Evolutionary conservation across 2,888 invertebrate species (phyloP), one percentile per base, ranked within the genome.

Genomic region (Odontocerum albicorne): DNA sequence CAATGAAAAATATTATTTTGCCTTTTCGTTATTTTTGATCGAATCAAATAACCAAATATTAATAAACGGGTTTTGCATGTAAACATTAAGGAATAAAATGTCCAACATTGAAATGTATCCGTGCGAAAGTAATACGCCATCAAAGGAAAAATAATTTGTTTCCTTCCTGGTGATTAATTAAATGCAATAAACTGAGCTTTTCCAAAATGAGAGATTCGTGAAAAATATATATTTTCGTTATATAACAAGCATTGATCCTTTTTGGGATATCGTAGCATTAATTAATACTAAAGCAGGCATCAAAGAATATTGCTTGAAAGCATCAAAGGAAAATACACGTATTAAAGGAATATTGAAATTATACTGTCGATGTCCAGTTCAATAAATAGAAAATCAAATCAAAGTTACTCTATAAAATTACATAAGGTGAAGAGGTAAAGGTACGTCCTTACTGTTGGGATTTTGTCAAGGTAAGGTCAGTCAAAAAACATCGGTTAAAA

Each of bases 21-120:
- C n/a, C n/a, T n/a, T n/a, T n/a, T n/a, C n/a, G n/a, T n/a, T n/a
- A n/a, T n/a, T n/a, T n/a, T n/a, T n/a, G n/a, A n/a, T n/a, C n/a
- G n/a, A n/a, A n/a, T n/a, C n/a, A n/a, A n/a, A n/a, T n/a, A n/a
- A n/a, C n/a, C n/a, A n/a, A n/a, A n/a, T n/a, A n/a, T n/a, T n/a
- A n/a, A n/a, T n/a, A n/a, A 21, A 12, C 12, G 8, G 35, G 10
- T 12, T n/a, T 10, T 6, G 22, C 20, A 12, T 6, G 22, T 13
- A 42, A 21, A 43, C 31, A 43, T 43, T 43, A 8, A n/a, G 43
- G 7, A 10, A 31, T 13, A 27, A 15, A 17, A 4, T 31, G 39
- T 12, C 17, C 13, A 39, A 43, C 31, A 43, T 43, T 27, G 43
- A 33, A 44, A 33, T 45, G 33, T 33, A 33, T 20, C 32, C 13